These are phyloP conservation scores for Oreochromis tanganicae DNA, from an alignment of 2,113 vertebrate species.

Conservation along the genomic window DNA sequence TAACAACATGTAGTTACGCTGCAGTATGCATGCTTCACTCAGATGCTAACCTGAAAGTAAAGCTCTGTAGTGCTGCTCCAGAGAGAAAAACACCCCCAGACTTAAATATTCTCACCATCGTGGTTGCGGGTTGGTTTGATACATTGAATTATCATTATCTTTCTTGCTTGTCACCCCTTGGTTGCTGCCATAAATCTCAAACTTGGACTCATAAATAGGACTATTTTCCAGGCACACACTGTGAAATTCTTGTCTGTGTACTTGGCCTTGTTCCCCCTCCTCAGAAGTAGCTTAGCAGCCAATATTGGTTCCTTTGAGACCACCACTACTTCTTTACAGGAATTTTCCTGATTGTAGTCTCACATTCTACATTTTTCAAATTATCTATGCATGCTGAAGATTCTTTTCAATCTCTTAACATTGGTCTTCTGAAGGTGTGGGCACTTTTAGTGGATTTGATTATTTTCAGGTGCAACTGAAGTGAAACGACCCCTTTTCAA, in stretches of 20 bases:
- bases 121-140: background rate
- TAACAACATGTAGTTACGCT: background rate
- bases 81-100: background rate
- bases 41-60: background rate
- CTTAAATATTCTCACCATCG: background rate
- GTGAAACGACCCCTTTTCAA: background rate
- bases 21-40: background rate
- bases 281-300: background rate
- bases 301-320: background rate
- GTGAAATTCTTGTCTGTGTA: background rate
- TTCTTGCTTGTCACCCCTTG: background rate
- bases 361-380: background rate
- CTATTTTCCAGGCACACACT: background rate
- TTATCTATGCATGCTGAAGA: background rate
- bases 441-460: background rate
- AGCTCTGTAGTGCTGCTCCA: background rate
- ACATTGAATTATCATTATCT: background rate
- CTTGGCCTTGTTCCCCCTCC: background rate
- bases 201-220: background rate
- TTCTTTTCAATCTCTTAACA: background rate
- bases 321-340: background rate
- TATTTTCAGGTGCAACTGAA: background rate
- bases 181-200: background rate
- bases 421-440: background rate
- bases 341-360: background rate